Conservation (phyloP, 2,113 vertebrate genomes). For the Heloderma charlesbogerti region DNA sequence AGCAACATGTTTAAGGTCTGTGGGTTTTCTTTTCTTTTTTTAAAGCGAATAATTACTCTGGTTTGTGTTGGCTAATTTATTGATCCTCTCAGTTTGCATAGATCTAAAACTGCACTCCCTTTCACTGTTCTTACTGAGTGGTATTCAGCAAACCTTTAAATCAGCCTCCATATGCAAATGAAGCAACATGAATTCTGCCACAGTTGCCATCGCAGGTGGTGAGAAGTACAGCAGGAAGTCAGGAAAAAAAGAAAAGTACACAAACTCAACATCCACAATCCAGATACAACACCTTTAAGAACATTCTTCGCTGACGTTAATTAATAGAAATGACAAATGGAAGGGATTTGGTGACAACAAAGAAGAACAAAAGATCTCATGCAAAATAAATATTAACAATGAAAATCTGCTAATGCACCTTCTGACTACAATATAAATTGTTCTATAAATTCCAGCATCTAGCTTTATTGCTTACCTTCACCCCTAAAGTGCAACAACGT, state of each 20-base stretch:
- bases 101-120: background rate
- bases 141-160: conserved; percentile 9
- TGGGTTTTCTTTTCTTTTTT: background rate
- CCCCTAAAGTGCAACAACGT: conserved; percentile 28
- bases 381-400: conserved; percentile 56
- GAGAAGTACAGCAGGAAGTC: background rate
- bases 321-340: conserved; percentile 52
- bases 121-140: background rate
- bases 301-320: conserved; percentile 53
- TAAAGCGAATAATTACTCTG: background rate
- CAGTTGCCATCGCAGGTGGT: background rate
- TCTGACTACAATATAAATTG: conserved; percentile 25
- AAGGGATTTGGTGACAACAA: conserved; percentile 50
- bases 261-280: conserved; percentile 12
- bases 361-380: conserved; percentile 46
- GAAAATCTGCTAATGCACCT: conserved; percentile 42
- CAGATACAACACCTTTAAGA: background rate
- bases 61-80: background rate
- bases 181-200: fast-evolving
- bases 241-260: conserved; percentile 1
- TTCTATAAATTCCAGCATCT: conserved; percentile 56
- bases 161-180: background rate
- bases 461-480: conserved; percentile 37
- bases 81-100: background rate
- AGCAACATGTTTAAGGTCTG: background rate